Evolutionary conservation across 2,888 invertebrate genomes (phyloP).

Genomic region (Cryptocheilus praepositus): DNA sequence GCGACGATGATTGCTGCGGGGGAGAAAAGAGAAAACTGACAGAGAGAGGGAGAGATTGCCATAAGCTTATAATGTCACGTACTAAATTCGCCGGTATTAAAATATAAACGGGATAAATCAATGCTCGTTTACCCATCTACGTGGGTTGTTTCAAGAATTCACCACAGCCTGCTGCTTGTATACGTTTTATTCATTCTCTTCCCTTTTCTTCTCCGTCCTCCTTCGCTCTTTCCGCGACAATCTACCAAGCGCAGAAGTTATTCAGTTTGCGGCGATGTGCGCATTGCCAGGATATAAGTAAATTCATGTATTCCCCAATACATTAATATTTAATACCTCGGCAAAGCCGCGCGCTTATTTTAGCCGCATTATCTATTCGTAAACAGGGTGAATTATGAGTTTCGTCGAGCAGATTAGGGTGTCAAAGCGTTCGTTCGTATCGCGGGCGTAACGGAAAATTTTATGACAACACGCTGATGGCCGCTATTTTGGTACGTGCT

Average conservation of each 20-base stretch:
- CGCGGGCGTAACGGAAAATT: slow-evolving; percentile 40
- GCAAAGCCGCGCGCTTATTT: slow-evolving; percentile 31
- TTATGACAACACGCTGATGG: slow-evolving; percentile 36
- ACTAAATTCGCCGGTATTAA: slow-evolving; percentile 31
- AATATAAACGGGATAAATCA: slow-evolving; percentile 28
- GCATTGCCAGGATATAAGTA: slow-evolving; percentile 27
- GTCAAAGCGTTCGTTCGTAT: background rate
- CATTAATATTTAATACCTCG: slow-evolving; percentile 55
- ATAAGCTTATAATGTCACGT: slow-evolving; percentile 13
- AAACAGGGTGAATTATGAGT: slow-evolving; percentile 47
- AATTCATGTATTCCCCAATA: slow-evolving; percentile 42
- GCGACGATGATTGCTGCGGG: background rate
- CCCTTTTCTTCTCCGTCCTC: too few species aligned
- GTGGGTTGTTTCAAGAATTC: slow-evolving; percentile 29
- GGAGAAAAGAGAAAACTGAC: background rate
- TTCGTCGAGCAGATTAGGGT: slow-evolving; percentile 16
- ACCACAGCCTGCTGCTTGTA: slow-evolving; percentile 6
- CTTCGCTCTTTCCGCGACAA: slow-evolving; percentile 5
- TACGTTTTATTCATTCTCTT: too few species aligned
- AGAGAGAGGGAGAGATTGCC: background rate
- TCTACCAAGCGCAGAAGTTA: slow-evolving; percentile 19
- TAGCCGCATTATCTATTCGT: slow-evolving; percentile 43
- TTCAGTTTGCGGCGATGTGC: slow-evolving; percentile 16
- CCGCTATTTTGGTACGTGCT: too few species aligned
- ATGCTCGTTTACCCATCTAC: slow-evolving; percentile 24